Evolutionary conservation across 2,113 vertebrate genomes (phyloP).

Genomic region (Morone chrysops): DNA sequence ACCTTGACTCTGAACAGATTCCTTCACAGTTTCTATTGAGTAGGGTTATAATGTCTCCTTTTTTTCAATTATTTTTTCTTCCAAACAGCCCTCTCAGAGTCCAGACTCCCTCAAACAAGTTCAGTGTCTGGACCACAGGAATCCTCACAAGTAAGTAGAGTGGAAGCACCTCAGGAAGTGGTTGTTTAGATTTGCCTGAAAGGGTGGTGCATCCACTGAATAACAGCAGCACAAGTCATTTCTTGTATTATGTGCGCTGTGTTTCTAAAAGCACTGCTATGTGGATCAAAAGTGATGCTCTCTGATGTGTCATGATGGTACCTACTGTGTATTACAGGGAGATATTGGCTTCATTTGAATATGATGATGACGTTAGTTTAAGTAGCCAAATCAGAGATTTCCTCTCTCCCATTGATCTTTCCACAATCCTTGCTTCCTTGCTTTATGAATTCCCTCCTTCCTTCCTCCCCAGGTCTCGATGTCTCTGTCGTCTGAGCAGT

Average conservation of each 20-base stretch:
- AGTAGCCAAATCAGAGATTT: neutral
- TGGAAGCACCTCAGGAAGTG: constrained; percentile 1
- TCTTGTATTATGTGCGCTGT: neutral
- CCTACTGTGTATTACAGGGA: neutral
- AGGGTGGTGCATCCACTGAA: neutral
- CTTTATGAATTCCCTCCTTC: constrained; percentile 40
- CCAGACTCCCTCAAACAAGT: constrained; percentile 90
- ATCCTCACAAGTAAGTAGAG: constrained; percentile 89
- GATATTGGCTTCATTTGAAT: neutral
- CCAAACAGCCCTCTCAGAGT: constrained; percentile 88
- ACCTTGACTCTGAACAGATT: neutral
- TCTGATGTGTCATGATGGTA: neutral
- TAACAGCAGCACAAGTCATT: constrained; percentile 7
- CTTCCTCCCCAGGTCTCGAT: constrained; percentile 87
- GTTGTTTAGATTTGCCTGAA: neutral
- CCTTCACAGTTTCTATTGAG: neutral
- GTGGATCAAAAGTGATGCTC: neutral
- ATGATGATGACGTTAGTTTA: neutral
- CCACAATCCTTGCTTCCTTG: constrained; percentile 46
- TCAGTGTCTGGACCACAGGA: constrained; percentile 91
- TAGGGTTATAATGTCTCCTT: neutral
- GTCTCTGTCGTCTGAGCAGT: constrained; percentile 92
- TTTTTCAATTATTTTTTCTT: neutral
- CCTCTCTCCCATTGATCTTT: constrained; percentile 25
- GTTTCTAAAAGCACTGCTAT: neutral